phyloP scores from a whole-genome alignment of 2,888 invertebrate species.

The Apoderus coryli region DNA sequence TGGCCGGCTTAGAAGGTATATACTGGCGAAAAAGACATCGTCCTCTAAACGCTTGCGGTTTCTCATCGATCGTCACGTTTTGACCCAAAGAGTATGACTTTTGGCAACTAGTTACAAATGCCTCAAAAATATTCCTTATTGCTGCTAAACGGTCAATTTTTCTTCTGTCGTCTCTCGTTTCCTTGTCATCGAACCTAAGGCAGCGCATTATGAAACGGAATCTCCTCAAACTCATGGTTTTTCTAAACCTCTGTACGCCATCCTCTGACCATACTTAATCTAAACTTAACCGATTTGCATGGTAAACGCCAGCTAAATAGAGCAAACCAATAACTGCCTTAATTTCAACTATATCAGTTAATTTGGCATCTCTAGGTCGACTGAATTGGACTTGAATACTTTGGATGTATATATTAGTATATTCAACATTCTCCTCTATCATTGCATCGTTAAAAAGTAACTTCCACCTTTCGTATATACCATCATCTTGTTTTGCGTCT shows the following conservation, averaged over 20 bases:
- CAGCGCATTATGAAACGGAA: slow-evolving; percentile 10
- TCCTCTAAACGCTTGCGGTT: slow-evolving; percentile 13
- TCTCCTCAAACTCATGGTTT: slow-evolving; percentile 6
- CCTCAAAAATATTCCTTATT: slow-evolving; percentile 8
- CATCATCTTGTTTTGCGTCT: slow-evolving; percentile 1
- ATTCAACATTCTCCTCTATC: slow-evolving; percentile 11
- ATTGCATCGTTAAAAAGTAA: slow-evolving; percentile 8
- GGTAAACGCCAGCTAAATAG: slow-evolving; percentile 11
- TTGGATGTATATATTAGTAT: slow-evolving; percentile 12
- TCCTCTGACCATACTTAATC: slow-evolving; percentile 10
- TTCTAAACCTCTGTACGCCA: slow-evolving; percentile 3
- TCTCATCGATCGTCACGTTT: slow-evolving; percentile 14
- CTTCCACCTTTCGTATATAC: slow-evolving; percentile 10
- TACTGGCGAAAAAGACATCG: too few relatives aligned
- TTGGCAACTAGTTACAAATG: slow-evolving; percentile 9
- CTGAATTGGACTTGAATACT: slow-evolving; percentile 6
- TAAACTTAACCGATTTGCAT: slow-evolving; percentile 9
- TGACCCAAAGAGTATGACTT: slow-evolving; percentile 8
- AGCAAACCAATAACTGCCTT: slow-evolving; percentile 13
- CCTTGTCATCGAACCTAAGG: slow-evolving; percentile 9
- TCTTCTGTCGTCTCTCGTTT: slow-evolving; percentile 5
- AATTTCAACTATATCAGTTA: slow-evolving; percentile 11
- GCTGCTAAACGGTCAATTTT: slow-evolving; percentile 6
- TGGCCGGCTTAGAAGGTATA: slow-evolving; percentile 13
- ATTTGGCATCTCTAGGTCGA: slow-evolving; percentile 5